A percentile compares a stretch with the other conserved stretches of the same genome.
These are phyloP conservation scores for Sebastes glaucus DNA, from an alignment of 2,797 vertebrate species.

Conservation along the genomic window DNA sequence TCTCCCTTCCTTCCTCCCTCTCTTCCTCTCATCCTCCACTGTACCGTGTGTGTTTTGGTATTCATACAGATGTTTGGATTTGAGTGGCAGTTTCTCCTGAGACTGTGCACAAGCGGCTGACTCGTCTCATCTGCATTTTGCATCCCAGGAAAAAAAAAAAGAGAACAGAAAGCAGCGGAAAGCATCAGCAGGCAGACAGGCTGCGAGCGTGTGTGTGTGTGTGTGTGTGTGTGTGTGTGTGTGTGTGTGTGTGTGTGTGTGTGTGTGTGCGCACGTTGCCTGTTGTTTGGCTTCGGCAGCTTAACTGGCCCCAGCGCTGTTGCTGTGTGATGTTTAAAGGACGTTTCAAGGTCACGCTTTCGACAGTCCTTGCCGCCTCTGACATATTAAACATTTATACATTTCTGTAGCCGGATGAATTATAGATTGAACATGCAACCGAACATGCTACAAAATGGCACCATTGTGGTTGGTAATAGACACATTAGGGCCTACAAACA, in stretches of 20 bases:
- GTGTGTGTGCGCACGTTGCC: conserved; percentile 17
- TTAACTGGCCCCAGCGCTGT: conserved; percentile 71
- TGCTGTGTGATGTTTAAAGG: conserved; percentile 79
- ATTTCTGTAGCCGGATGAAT: conserved; percentile 76
- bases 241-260: conserved; percentile 27
- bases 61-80: conserved; percentile 83
- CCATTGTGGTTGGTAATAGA: conserved; percentile 66
- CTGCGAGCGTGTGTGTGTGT: conserved; percentile 12
- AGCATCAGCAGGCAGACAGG: conserved; percentile 65
- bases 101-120: conserved; percentile 79
- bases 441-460: conserved; percentile 74
- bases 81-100: conserved; percentile 84
- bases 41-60: conserved; percentile 79
- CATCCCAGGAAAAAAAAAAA: conserved; percentile 80
- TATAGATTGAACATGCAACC: conserved; percentile 76
- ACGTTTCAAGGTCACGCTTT: conserved; percentile 84
- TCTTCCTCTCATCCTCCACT: conserved; percentile 64
- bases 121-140: conserved; percentile 86
- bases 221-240: conserved; percentile 26
- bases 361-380: conserved; percentile 68
- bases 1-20: conserved; percentile 36
- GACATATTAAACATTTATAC: conserved; percentile 79
- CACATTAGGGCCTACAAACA: conserved; percentile 59
- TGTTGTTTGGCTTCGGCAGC: conserved; percentile 72
- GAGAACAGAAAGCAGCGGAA: conserved; percentile 68